Conservation (phyloP, 2,113 vertebrate species). For the Dipodomys ordii region DNA sequence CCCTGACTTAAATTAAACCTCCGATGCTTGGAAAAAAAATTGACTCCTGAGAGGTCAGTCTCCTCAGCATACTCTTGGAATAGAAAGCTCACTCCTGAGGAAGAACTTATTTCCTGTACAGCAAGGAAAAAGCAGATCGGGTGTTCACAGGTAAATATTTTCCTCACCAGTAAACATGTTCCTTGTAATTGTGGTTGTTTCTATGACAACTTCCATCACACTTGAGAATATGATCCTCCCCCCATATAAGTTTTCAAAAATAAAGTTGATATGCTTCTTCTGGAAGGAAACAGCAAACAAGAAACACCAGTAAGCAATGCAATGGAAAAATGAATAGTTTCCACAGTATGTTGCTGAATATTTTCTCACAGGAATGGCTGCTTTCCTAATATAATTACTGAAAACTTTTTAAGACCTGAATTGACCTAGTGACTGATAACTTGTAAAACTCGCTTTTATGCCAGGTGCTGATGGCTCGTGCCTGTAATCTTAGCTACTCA, state of each 20-base stretch:
- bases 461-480: no score
- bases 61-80: not conserved
- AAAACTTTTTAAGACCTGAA: not conserved
- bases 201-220: constrained; percentile 33
- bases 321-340: constrained; percentile 26
- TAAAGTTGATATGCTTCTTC: not conserved
- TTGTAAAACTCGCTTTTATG: not conserved
- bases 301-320: not conserved
- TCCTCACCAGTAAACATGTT: not conserved
- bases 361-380: not conserved
- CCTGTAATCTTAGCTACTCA: no score
- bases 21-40: not conserved
- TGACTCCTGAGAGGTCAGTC: not conserved
- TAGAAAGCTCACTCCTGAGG: not conserved
- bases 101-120: not conserved
- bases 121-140: not conserved
- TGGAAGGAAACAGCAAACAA: not conserved
- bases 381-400: not conserved
- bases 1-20: constrained; percentile 33
- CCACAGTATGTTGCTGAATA: not conserved
- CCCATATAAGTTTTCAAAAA: constrained; percentile 24
- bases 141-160: constrained; percentile 56
- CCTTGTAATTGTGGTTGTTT: constrained; percentile 55
- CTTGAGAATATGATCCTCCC: not conserved
- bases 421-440: not conserved